These are phyloP conservation scores for Thunnus thynnus DNA, from an alignment of 2,113 vertebrate genomes.

Conservation along the genomic window DNA sequence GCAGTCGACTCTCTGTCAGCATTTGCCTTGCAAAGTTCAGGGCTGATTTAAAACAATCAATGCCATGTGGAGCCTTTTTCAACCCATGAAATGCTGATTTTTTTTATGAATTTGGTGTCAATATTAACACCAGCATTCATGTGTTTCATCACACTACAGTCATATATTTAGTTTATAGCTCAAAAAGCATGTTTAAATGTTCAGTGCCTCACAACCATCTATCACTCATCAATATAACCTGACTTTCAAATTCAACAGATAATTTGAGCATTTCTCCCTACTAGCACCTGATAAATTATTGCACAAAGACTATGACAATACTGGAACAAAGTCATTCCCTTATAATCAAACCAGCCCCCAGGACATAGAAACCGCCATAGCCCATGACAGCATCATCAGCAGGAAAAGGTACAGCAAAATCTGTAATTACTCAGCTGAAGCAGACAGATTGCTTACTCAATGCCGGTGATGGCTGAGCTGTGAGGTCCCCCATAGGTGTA, in stretches of 20 bases:
- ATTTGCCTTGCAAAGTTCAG: too few relatives aligned
- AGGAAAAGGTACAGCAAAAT: slow-evolving; percentile 69
- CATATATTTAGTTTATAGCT: too few relatives aligned
- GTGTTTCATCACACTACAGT: too few relatives aligned
- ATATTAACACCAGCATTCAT: too few relatives aligned
- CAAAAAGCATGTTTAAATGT: too few relatives aligned
- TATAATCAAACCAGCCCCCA: slow-evolving; percentile 63
- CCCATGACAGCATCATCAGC: slow-evolving; percentile 75
- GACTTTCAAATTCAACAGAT: slow-evolving; percentile 49
- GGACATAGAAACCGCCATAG: slow-evolving; percentile 55
- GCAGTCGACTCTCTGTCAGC: too few relatives aligned
- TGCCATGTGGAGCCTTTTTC: too few relatives aligned
- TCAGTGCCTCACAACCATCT: slow-evolving; percentile 14
- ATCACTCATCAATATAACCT: slow-evolving; percentile 42
- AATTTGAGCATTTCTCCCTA: slow-evolving; percentile 55
- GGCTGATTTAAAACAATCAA: too few relatives aligned
- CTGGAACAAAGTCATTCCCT: slow-evolving; percentile 67
- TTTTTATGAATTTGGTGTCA: too few relatives aligned
- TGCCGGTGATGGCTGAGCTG: slow-evolving; percentile 51
- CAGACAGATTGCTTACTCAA: slow-evolving; percentile 73
- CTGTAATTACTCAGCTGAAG: slow-evolving; percentile 75
- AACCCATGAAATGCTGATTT: too few relatives aligned
- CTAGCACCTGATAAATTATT: slow-evolving; percentile 55
- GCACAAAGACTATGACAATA: slow-evolving; percentile 32
- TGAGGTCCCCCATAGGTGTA: slow-evolving; percentile 32